Percentiles rank a stretch among this genome's conserved stretches.
Conservation (phyloP, 2,113 vertebrate species). For the Anseranas semipalmata region DNA sequence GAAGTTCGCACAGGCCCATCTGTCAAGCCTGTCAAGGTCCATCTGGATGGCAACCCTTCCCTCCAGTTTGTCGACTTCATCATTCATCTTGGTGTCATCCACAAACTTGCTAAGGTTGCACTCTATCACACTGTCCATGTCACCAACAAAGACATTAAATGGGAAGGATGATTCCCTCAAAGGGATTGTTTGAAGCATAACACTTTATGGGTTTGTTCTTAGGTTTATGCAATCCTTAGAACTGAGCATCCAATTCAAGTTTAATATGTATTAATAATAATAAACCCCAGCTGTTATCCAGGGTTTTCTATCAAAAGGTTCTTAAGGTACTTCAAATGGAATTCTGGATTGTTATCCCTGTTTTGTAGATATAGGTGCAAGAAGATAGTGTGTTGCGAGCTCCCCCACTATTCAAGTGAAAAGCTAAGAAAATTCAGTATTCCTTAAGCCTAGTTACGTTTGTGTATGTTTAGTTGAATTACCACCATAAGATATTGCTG, state of each 20-base stretch:
- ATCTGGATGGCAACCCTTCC: not conserved
- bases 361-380: not conserved
- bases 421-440: not conserved
- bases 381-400: not conserved
- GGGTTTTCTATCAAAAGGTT: not conserved
- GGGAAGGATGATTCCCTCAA: not conserved
- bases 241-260: not conserved
- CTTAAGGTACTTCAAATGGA: not conserved
- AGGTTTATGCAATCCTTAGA: not conserved
- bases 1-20: not conserved
- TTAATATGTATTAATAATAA: not conserved
- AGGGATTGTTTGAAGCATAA: not conserved
- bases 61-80: too few species aligned
- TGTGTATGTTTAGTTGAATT: not conserved
- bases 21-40: not conserved
- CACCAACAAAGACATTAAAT: not conserved
- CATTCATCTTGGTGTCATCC: too few species aligned
- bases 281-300: not conserved
- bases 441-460: not conserved
- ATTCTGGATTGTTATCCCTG: not conserved
- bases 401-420: not conserved
- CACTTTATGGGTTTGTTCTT: not conserved
- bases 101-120: too few species aligned
- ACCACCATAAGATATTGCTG: not conserved
- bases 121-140: too few species aligned